phyloP scores from a whole-genome alignment of 2,797 vertebrate species.

The Neosilurus hyrtlii region DNA sequence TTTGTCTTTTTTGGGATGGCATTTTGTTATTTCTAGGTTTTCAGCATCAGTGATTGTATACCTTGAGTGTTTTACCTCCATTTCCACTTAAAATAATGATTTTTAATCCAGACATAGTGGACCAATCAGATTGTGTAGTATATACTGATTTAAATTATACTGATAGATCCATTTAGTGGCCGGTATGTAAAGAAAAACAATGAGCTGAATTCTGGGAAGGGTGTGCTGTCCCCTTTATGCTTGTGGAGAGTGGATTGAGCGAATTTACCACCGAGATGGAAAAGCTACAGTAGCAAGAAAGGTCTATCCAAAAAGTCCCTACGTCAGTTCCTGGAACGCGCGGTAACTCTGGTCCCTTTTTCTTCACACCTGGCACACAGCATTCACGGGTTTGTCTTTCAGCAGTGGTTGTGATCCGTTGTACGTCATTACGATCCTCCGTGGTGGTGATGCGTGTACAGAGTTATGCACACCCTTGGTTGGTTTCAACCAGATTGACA shows the following conservation, averaged over 20 bases:
- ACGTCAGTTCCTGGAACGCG: background rate
- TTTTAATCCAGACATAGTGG: no score
- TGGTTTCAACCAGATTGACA: background rate
- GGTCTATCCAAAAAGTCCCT: background rate
- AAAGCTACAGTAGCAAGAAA: background rate
- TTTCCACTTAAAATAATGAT: no score
- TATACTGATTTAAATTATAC: no score
- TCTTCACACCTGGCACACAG: background rate
- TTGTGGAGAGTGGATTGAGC: background rate
- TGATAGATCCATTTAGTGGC: no score
- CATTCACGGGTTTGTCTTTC: background rate
- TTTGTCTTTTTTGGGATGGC: no score
- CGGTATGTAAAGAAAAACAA: no score
- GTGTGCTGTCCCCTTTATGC: background rate
- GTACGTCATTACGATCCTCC: background rate
- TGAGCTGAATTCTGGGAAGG: background rate
- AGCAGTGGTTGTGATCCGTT: background rate
- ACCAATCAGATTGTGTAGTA: no score
- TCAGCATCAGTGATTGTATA: no score
- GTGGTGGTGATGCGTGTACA: conserved; percentile 3
- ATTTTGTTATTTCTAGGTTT: no score
- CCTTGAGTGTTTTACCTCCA: no score
- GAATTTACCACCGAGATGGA: no score
- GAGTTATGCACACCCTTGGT: background rate
- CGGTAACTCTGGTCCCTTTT: background rate